Evolutionary conservation across 2,113 vertebrate species (phyloP).

Genomic region (Myodes glareolus): DNA sequence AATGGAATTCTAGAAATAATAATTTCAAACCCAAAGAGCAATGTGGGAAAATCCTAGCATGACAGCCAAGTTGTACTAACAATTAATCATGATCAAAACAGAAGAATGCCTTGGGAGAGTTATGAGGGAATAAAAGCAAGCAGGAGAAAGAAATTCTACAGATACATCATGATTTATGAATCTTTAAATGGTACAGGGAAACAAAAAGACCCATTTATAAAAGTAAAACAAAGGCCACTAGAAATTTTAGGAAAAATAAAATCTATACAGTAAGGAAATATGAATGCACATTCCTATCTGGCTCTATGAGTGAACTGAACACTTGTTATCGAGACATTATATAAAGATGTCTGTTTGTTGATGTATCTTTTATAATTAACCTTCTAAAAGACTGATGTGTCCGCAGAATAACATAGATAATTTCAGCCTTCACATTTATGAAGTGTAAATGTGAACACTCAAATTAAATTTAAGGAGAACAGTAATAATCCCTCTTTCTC

Average conservation of each 20-base stretch:
- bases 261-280: neutral
- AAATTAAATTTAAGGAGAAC: neutral
- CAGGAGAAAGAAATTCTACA: neutral
- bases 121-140: neutral
- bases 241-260: slow-evolving; percentile 25
- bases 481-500: neutral
- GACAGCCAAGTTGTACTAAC: neutral
- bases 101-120: neutral
- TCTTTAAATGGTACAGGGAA: neutral
- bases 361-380: neutral
- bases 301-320: neutral
- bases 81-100: neutral
- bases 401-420: neutral
- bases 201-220: neutral
- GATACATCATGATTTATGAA: neutral
- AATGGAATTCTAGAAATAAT: neutral
- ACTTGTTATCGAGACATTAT: neutral
- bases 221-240: slow-evolving; percentile 21
- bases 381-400: neutral
- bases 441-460: neutral
- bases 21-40: neutral
- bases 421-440: neutral
- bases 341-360: neutral
- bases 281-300: neutral
- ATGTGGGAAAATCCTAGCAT: neutral